A percentile compares a stretch with the other conserved stretches of the same genome.
These are phyloP conservation scores for Gyps fulvus DNA, from an alignment of 2,113 vertebrate genomes.

Conservation along the genomic window DNA sequence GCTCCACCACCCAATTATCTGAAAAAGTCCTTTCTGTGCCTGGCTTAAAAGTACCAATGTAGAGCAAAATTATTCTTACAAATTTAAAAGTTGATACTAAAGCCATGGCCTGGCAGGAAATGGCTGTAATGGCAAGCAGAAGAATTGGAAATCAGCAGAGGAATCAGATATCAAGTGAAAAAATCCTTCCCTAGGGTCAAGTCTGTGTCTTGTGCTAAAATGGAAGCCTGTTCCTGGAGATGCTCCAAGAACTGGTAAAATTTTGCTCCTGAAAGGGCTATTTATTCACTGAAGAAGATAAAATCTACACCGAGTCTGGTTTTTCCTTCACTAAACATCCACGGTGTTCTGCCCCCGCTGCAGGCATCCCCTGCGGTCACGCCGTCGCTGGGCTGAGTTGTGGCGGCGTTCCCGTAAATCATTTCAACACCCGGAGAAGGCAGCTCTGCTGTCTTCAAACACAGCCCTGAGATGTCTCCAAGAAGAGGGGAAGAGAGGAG, in stretches of 20 bases:
- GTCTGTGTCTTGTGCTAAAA: not conserved
- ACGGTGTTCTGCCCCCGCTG: not conserved
- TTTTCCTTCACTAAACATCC: not conserved
- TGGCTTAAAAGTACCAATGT: not conserved
- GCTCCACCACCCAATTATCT: not conserved
- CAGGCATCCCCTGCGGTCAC: fast-evolving
- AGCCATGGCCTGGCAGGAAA: not conserved
- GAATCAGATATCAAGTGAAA: not conserved
- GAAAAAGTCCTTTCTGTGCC: not conserved
- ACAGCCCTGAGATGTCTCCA: not conserved
- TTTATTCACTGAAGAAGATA: not conserved
- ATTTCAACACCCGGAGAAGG: not conserved
- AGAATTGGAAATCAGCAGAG: not conserved
- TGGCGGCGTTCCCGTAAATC: not conserved
- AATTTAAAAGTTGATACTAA: not conserved
- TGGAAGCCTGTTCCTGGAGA: not conserved
- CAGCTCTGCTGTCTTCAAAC: not conserved
- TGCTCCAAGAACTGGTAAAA: not conserved
- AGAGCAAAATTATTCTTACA: not conserved
- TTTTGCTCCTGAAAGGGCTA: not conserved
- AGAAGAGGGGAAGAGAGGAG: not conserved
- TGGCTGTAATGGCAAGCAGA: not conserved
- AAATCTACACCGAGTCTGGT: not conserved
- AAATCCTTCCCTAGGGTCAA: not conserved
- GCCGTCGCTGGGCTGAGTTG: fast-evolving